A percentile compares a stretch with the other conserved stretches of the same genome.
Evolutionary conservation across 2,888 invertebrate species (phyloP).

Genomic region (Eupithecia tripunctaria): DNA sequence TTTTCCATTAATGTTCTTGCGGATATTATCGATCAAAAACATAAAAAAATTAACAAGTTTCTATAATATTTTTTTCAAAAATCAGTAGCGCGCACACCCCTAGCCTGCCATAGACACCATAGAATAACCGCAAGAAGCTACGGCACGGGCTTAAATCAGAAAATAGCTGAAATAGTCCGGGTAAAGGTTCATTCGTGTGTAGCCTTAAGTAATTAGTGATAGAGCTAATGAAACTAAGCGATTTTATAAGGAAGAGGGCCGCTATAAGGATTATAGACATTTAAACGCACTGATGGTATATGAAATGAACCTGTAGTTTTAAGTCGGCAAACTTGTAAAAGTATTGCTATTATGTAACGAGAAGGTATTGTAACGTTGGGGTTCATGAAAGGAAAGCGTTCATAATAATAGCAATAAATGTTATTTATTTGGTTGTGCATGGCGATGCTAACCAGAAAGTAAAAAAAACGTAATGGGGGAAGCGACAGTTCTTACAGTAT

Average conservation of each 20-base stretch:
- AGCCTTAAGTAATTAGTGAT: constrained; percentile 76
- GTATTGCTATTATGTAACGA: not conserved
- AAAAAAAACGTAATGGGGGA: too few species aligned
- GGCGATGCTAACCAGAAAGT: too few species aligned
- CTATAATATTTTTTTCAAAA: not conserved
- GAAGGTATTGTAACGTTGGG: too few species aligned
- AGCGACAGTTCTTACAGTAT: too few species aligned
- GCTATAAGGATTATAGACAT: not conserved
- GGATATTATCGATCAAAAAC: not conserved
- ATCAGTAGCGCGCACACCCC: constrained; percentile 5
- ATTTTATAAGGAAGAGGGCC: constrained; percentile 28
- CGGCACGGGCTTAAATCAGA: constrained; percentile 47
- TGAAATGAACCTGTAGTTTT: not conserved
- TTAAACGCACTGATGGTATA: not conserved
- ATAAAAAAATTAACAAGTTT: too few species aligned
- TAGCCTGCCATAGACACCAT: constrained; percentile 10
- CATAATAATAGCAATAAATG: too few species aligned
- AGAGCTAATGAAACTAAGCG: constrained; percentile 72
- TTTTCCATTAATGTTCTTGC: not conserved
- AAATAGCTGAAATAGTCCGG: constrained; percentile 61
- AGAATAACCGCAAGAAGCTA: constrained; percentile 14
- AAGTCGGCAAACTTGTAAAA: not conserved
- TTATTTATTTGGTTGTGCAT: too few species aligned
- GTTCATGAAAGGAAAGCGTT: too few species aligned
- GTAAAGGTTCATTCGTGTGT: constrained; percentile 69